Percentiles rank a stretch among this genome's conserved stretches.
phyloP scores from a whole-genome alignment of 2,113 vertebrate species.

The Esox niger region DNA sequence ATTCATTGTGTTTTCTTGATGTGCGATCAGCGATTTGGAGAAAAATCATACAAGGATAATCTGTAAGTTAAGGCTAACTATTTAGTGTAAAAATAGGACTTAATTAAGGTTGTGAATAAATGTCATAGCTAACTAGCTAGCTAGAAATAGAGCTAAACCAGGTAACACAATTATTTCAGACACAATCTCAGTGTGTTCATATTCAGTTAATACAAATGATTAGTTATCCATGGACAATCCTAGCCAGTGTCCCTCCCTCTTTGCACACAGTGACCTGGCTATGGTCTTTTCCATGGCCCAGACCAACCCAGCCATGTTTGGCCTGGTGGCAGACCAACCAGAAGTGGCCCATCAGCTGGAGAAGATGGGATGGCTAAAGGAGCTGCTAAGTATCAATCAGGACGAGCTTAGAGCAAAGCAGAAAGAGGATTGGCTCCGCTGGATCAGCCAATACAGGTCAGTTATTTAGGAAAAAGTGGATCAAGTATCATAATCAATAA shows the following conservation, averaged over 20 bases:
- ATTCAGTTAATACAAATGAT: no score
- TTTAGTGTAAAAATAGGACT: no score
- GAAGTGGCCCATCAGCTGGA: constrained; percentile 77
- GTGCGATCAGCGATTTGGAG: constrained; percentile 43
- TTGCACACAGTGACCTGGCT: constrained; percentile 77
- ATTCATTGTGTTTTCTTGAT: constrained; percentile 10
- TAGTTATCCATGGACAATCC: no score
- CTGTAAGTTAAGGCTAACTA: no score
- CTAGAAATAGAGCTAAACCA: no score
- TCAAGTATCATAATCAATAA: neutral
- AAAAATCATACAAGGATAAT: constrained; percentile 46
- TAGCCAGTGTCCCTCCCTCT: neutral
- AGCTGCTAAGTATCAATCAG: constrained; percentile 70
- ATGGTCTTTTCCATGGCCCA: constrained; percentile 86
- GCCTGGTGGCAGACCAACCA: constrained; percentile 73
- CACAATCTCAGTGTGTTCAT: no score
- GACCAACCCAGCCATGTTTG: constrained; percentile 81
- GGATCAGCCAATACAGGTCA: constrained; percentile 81
- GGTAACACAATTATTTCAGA: no score
- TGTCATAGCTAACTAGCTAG: no score
- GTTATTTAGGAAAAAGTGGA: neutral
- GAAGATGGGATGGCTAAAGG: constrained; percentile 71
- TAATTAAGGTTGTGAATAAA: no score
- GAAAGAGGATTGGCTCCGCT: constrained; percentile 72
- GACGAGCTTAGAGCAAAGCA: constrained; percentile 71